Evolutionary conservation across 2,113 vertebrate species (phyloP), one percentile per base, ranked within the genome.

Genomic region (Odontophorus gujanensis): DNA sequence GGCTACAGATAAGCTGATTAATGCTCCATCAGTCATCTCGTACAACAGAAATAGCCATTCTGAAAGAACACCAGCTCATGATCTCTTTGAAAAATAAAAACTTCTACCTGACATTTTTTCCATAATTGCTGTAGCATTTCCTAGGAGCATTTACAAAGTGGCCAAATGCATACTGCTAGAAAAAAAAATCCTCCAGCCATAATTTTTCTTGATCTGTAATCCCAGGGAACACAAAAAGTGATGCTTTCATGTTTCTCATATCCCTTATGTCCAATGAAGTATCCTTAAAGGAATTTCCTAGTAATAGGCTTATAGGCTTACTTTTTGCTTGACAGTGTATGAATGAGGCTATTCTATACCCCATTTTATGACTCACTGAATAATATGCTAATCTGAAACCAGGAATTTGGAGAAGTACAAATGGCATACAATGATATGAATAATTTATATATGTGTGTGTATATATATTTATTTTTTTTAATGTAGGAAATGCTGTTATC

Each of bases 1-100:
- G 75, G 10, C n/a, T 68, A 90, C 61, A 88, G 91, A 95, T 88
- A 93, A 94, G 48, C 47, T 95, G 76, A 92, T 94, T 85, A 90
- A 84, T 85, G 69, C 26, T 88, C 61, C 65, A 81, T 84, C 76
- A 72, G 65, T 65, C 76, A 86, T 75, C 40, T 78, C 30, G 30
- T 81, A 72, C 73, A 81, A 83, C 11, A 87, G 78, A 85, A 95
- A 91, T 6, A 92, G 75, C 51, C 42, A 81, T 85, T 83, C 80
- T 68, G 57, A 86, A 85, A 90, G 34, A 87, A 77, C 8, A 81
- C 13, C 13, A 28, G 36, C 57, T 65, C 1, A 0, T 84, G 26
- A 84, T 75, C 69, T 65, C 73, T 81, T 58, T 75, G 47, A 85
- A 95, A 95, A 86, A 68, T 16, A 93, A 86, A 91, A 72, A 83